Evolutionary conservation across 2,113 vertebrate species (phyloP), one percentile per base, ranked within the genome.

Genomic region (Heterocephalus glaber): DNA sequence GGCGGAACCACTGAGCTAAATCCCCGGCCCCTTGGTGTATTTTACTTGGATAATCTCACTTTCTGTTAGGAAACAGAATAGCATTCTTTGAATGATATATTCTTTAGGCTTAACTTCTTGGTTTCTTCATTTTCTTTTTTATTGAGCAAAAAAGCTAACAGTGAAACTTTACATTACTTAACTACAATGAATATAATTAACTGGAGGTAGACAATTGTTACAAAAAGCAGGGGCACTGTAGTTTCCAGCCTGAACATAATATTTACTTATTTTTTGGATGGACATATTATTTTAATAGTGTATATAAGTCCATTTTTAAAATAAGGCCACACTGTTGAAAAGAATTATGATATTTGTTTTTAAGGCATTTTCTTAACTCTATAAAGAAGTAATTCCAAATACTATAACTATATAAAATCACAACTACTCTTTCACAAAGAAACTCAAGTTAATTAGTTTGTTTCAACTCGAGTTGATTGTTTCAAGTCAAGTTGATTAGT

Each of bases 31-130:
- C n/a, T n/a, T n/a, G n/a, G n/a, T 86, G 10, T 66, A 44, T 92
- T 68, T 93, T 89, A 85, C 74, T 92, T 81, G 70, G 68, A 22
- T 70, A 77, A 86, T 93, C 68, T 86, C 84, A 84, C 70, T 95
- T 90, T 95, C 81, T 24, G 3, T 90, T 84, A 85, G 52, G 60
- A 94, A 90, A 97, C 12, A 63, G 8, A 94, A 92, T 3, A 94
- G 49, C 9, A 81, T 52, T 92, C 41, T 95, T 84, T 72, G 72
- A n/a, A 16, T 19, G 2, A 74, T 79, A 7, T 72, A 74, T 90
- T 88, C 77, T 66, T 82, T 68, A 61, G 22, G 35, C 9, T 94
- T 68, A 92, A 35, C 13, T n/a, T 89, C 81, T 83, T 95, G 58
- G 35, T 79, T 89, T 92, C 60, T 82, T 89, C 54, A 49, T 20